Base-by-base conservation (phyloP, 2,113 vertebrate genomes). In the Laterallus jamaicensis region DNA sequence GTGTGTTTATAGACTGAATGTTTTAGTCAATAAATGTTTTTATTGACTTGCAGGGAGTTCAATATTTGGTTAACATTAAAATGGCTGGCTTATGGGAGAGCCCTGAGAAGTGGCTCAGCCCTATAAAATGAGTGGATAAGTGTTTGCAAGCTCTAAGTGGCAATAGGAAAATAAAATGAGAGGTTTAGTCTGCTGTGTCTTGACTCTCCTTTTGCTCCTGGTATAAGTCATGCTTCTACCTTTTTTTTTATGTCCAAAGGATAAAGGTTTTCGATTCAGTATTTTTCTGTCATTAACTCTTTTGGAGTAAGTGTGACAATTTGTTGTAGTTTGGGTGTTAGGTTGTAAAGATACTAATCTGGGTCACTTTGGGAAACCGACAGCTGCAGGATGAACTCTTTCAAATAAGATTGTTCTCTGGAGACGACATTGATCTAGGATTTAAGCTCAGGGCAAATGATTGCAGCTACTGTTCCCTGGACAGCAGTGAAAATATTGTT, bases 1-100 rank as follows among this genome's bases (percentile, higher is more conserved):
- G 78, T 91, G 84, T 92, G 82, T 95, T 93, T 88, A 92, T 93
- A 80, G 90, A 89, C 93, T 79, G 88, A 71, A 88, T 95, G 77
- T 80, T 90, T 95, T 56, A 95, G 90, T 86, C 90, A 97, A 97
- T 90, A 83, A 88, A 90, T 13, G 16, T 78, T 94, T 94, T 95
- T 92, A 96, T 95, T 90, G 93, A 90, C 87, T 90, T 86, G 40
- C 5, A 77, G 59, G 25, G 39, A 94, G 37, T 56, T 88, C 78
- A 89, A 44, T 94, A 93, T 88, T 94, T 86, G 85, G 69, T 92
- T 95, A 91, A 82, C 66, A 67, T 79, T 56, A 85, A 95, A 95
- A 52, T 56, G 54, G 16, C 29, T 91, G 66, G 69, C 31, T 92
- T 71, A 39, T 52, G 22, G 26, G n/a, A 77, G 58, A 69, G 59